These are phyloP conservation scores for Pelmatolapia mariae DNA, from an alignment of 2,113 vertebrate genomes.

Conservation along the genomic window DNA sequence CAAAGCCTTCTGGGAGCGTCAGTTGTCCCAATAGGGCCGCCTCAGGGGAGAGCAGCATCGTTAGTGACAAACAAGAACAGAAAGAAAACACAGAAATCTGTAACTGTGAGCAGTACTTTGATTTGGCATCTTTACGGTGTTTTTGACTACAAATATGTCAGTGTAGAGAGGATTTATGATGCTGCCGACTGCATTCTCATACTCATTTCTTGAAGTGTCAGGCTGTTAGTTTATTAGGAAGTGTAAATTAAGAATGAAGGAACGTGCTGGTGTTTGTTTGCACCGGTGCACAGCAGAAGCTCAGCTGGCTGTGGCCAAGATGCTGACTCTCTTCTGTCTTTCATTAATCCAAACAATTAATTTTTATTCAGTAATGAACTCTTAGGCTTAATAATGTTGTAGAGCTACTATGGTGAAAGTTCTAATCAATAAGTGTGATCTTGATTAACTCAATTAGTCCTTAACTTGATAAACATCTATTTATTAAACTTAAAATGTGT, in stretches of 20 bases:
- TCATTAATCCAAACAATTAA: background rate
- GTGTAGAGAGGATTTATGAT: background rate
- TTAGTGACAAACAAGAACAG: background rate
- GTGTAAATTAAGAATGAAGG: slow-evolving; percentile 34
- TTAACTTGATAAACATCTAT: background rate
- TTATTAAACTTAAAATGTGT: background rate
- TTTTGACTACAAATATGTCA: background rate
- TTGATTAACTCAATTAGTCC: background rate
- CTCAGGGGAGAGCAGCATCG: background rate
- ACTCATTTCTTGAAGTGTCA: background rate
- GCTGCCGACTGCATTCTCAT: background rate
- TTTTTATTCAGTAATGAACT: background rate
- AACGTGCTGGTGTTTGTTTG: slow-evolving; percentile 37
- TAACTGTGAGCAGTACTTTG: background rate
- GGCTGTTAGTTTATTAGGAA: background rate
- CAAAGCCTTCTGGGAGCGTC: slow-evolving; percentile 1
- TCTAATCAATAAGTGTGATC: background rate
- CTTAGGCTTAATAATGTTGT: background rate
- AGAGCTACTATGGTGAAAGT: background rate
- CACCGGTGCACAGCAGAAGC: slow-evolving; percentile 13
- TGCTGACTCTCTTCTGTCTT: background rate
- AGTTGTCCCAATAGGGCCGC: background rate
- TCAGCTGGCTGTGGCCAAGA: background rate
- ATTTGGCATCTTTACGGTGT: background rate
- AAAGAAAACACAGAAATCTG: background rate